Base-by-base conservation (phyloP, 1,140 invertebrate species). In the Plodia interpunctella region DNA sequence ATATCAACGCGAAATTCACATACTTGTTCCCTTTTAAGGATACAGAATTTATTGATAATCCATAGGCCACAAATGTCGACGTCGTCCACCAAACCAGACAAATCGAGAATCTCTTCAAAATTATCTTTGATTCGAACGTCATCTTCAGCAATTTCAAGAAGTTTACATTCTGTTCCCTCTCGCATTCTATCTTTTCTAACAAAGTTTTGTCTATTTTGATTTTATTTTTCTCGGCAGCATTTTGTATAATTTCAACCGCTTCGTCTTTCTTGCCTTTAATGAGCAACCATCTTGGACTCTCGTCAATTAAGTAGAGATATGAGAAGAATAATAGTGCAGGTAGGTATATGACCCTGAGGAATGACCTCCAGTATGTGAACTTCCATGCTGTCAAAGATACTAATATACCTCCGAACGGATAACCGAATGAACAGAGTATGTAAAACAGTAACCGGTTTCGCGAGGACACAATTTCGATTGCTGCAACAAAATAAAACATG, bases 41-140 rank as follows among this genome's bases (percentile, higher is more conserved):
- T 2, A 95, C 94, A 0, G 95, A 93, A 72, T 96, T 96, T 8
- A 97, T 91, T 0, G 94, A 93, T 20, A 97, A 70, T 0, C 95
- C 96, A 73, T 96, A 97, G 70, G 95, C 96, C 0, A 96, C 92
- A 65, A 96, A 93, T 0, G 93, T 92, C 56, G 92, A 93, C 0
- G 93, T 93, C 0, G 92, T 90, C 94, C 93, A 96, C 87, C 92
- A 95, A 62, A 94, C 90, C 11, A 92, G 91, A 59, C 94, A 93
- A 11, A 93, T 92, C 0, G 93, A 76, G 20, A 80, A 77, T 59
- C 83, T 65, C 28, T 64, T 64, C 9, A 80, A 64, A 21, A 88
- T 57, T 5, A 63, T 60, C 18, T 56, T 74, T 0, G 83, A 88
- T 10, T 56, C 61, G 49, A 88, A 79, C 5, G 83, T 88, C 6